Evolutionary conservation across 2,113 vertebrate species (phyloP), one percentile per base, ranked within the genome.

Genomic region (Neomonachus schauinslandi): DNA sequence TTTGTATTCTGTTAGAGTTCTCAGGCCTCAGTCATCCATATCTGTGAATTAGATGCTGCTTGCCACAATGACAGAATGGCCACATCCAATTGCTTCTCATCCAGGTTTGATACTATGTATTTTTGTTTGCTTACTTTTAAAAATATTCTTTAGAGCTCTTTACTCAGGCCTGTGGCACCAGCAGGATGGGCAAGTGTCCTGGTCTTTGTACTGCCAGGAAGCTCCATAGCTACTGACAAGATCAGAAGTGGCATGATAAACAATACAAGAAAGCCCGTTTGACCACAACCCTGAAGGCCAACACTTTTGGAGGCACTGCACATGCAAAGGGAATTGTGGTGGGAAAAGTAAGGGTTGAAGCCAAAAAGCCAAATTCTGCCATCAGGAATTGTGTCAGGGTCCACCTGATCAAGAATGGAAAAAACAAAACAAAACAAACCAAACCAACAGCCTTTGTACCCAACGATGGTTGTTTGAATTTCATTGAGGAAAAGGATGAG

Each of bases 141-240:
- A 95, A 81, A 91, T 86, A 81, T 49, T 74, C 8, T 39, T 39
- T 76, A 49, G 74, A 49, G 42, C 42, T 76, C 42, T 49, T 76
- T 76, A 42, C 74, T 76, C 26, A 49, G 42, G 42, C 14, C 42
- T 76, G 24, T 49, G 24, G 42, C 7, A 7, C 74, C 0, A 2
- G 15, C 42, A 76, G 3, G 7, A 31, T 76, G 74, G 26, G 14
- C 7, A 76, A 76, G 12, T 77, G 99, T 98, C 99, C 99, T 96
- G 99, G 99, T 97, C 99, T 99, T 98, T 99, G 99, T 98, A 99
- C 99, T 53, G 99, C 99, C 95, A 99, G 99, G 76, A 99, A 99
- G 98, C 99, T 99, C 92, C 99, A 99, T 95, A 99, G 99, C 97
- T 99, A 99, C 95, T 99, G 99, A 16, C 99, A 99, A 89, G 99